Percentiles rank a stretch among this genome's conserved stretches.
phyloP scores from a whole-genome alignment of 2,888 invertebrate species.

The Lagria hirta region DNA sequence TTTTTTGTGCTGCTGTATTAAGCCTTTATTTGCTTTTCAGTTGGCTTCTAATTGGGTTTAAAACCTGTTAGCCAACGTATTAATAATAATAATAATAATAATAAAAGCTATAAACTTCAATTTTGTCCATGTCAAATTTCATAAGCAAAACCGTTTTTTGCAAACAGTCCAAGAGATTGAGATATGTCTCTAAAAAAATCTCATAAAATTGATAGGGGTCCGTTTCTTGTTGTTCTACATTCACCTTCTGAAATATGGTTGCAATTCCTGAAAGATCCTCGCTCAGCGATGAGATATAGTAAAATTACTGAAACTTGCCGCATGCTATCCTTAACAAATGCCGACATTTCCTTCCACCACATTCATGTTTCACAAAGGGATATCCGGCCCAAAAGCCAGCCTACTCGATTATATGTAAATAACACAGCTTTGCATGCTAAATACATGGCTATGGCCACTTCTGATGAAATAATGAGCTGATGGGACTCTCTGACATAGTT shows the following conservation, averaged over 20 bases:
- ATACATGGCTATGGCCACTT: constrained; percentile 14
- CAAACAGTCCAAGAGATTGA: constrained; percentile 7
- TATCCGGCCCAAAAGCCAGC: constrained; percentile 14
- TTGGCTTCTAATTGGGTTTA: too few species aligned
- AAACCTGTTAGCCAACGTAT: too few species aligned
- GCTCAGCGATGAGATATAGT: constrained; percentile 7
- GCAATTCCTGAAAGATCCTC: constrained; percentile 13
- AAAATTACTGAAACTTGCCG: constrained; percentile 4
- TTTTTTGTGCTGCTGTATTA: too few species aligned
- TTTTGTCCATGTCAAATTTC: constrained; percentile 15
- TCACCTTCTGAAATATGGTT: constrained; percentile 18
- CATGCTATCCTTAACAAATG: constrained; percentile 15
- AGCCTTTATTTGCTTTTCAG: too few species aligned
- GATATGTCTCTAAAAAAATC: constrained; percentile 24
- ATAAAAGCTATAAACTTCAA: background rate
- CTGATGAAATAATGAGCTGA: constrained; percentile 20
- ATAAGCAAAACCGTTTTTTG: constrained; percentile 19
- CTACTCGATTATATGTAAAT: constrained; percentile 19
- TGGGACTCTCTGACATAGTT: too few species aligned
- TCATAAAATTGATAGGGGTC: constrained; percentile 23
- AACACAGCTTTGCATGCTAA: constrained; percentile 17
- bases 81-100: too few species aligned
- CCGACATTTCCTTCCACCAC: constrained; percentile 9
- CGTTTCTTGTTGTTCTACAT: constrained; percentile 23
- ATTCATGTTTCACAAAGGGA: constrained; percentile 12